Evolutionary conservation across 2,113 vertebrate species (phyloP).

Genomic region (Gobiocypris rarus): DNA sequence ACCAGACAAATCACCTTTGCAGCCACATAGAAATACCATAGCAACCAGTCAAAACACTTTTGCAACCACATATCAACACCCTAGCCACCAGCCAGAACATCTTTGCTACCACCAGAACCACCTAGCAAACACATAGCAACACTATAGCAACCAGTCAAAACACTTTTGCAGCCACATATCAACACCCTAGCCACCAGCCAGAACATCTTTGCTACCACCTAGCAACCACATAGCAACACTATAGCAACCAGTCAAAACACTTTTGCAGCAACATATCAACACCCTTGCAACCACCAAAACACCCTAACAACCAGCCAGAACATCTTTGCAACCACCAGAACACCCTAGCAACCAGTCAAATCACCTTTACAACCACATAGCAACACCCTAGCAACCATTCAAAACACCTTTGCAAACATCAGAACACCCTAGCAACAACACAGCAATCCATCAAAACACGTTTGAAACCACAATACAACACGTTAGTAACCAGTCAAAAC

Average conservation of each 20-base stretch:
- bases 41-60: background rate
- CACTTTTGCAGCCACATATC: background rate
- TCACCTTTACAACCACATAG: background rate
- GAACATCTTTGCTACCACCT: background rate
- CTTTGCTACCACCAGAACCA: background rate
- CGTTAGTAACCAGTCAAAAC: background rate
- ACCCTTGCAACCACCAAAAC: background rate
- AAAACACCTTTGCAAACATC: background rate
- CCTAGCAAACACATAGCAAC: too few relatives aligned
- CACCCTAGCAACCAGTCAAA: background rate
- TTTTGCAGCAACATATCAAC: background rate
- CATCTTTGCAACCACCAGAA: background rate
- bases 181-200: background rate
- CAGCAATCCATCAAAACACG: background rate
- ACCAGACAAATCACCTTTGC: background rate
- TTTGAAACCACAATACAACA: background rate
- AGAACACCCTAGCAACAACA: background rate
- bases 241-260: background rate
- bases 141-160: background rate
- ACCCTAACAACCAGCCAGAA: background rate
- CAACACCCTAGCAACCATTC: background rate
- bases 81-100: background rate
- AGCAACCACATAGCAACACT: background rate
- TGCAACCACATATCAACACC: background rate
- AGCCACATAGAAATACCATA: background rate